phyloP scores from a whole-genome alignment of 2,888 invertebrate species.

The Marronus borbonicus region DNA sequence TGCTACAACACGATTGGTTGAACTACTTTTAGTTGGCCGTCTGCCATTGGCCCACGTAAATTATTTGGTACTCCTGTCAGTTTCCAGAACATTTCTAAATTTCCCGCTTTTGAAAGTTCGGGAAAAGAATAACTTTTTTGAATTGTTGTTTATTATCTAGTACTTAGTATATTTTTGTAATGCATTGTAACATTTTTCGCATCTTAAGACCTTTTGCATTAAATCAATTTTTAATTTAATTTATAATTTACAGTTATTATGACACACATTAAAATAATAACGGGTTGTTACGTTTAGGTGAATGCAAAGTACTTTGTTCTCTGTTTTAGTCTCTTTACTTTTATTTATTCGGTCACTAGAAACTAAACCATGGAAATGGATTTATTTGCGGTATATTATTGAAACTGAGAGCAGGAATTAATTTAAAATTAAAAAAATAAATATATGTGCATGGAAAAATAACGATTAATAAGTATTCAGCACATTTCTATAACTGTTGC shows the following conservation, averaged over 20 bases:
- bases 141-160: too few relatives aligned
- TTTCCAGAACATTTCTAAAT: conserved; percentile 38
- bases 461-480: too few relatives aligned
- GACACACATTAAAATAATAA: background rate
- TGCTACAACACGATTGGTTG: conserved; percentile 70
- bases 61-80: conserved; percentile 24
- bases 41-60: conserved; percentile 80
- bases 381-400: too few relatives aligned
- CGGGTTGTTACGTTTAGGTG: background rate
- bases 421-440: too few relatives aligned
- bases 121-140: background rate
- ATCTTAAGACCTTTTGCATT: too few relatives aligned
- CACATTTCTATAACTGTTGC: too few relatives aligned
- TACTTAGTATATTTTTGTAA: too few relatives aligned
- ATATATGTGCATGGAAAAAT: too few relatives aligned
- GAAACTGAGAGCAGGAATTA: too few relatives aligned
- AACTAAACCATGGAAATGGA: background rate
- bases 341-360: background rate
- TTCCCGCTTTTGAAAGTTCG: conserved; percentile 31
- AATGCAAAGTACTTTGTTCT: background rate
- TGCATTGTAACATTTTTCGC: too few relatives aligned
- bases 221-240: background rate
- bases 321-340: background rate
- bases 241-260: conserved; percentile 10
- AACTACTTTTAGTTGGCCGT: conserved; percentile 74